A percentile compares a stretch with the other conserved stretches of the same genome.
Evolutionary conservation across 1,140 invertebrate species (phyloP).

Genomic region (Idris sp.): DNA sequence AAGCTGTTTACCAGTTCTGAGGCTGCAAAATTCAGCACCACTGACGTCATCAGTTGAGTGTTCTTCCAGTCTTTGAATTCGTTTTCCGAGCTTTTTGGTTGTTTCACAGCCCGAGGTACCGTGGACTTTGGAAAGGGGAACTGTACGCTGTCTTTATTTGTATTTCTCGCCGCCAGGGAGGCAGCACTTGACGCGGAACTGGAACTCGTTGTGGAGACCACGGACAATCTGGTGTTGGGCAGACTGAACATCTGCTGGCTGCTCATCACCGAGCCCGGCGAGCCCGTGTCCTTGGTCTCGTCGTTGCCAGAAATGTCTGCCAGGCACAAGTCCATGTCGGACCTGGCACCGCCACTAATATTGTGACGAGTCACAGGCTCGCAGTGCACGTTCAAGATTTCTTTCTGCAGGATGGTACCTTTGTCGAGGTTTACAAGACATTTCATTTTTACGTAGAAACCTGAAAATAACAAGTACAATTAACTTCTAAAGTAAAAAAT

Average conservation of each 20-base stretch:
- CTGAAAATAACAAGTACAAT: too few species aligned
- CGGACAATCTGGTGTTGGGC: constrained; percentile 64
- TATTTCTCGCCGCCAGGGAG: constrained; percentile 61
- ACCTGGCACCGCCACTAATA: constrained; percentile 12
- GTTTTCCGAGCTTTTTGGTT: too few species aligned
- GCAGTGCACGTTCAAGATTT: constrained; percentile 66
- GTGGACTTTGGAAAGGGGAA: constrained; percentile 67
- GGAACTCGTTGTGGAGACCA: constrained; percentile 70
- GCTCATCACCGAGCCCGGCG: constrained; percentile 71
- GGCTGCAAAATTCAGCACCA: constrained; percentile 62
- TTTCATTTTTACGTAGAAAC: constrained; percentile 68
- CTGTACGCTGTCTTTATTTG: constrained; percentile 43
- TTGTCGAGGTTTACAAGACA: constrained; percentile 70
- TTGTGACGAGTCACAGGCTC: constrained; percentile 41
- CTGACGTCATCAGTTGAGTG: constrained; percentile 55
- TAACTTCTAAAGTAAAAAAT: constrained; percentile 5
- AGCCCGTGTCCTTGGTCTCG: constrained; percentile 61
- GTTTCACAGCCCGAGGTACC: constrained; percentile 56
- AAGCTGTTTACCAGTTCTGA: constrained; percentile 50
- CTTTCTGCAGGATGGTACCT: constrained; percentile 65
- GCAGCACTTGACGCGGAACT: constrained; percentile 68
- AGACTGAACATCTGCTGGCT: constrained; percentile 64
- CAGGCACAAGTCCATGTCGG: constrained; percentile 64
- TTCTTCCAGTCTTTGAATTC: constrained; percentile 76
- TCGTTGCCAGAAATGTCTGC: constrained; percentile 76